Evolutionary conservation across 2,888 invertebrate genomes (phyloP).

Genomic region (Philhelius pedissequus): DNA sequence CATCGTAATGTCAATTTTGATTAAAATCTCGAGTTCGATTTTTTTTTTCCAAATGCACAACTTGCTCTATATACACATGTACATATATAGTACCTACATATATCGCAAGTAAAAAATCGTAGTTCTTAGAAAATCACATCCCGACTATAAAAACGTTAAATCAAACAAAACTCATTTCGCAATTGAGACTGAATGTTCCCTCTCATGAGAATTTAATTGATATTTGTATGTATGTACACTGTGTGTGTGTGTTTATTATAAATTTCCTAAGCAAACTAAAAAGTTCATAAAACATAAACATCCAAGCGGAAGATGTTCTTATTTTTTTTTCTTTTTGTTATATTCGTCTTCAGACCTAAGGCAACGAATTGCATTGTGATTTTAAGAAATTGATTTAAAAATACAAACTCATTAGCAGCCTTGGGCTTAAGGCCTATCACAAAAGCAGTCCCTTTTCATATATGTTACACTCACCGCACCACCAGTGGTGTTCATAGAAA

Average conservation of each 20-base stretch:
- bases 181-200: background rate
- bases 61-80: no score
- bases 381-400: constrained; percentile 51
- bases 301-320: constrained; percentile 45
- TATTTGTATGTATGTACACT: constrained; percentile 2
- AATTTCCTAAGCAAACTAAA: constrained; percentile 24
- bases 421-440: background rate
- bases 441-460: constrained; percentile 31
- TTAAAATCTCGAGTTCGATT: no score
- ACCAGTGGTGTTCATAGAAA: constrained; percentile 18
- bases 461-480: constrained; percentile 22
- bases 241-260: background rate
- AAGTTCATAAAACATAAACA: constrained; percentile 27
- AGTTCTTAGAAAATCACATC: background rate
- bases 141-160: background rate
- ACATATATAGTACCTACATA: no score
- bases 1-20: no score
- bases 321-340: background rate
- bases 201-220: constrained; percentile 19
- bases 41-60: no score
- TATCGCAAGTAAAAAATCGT: no score
- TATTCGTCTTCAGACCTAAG: constrained; percentile 30
- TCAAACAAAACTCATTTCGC: constrained; percentile 26
- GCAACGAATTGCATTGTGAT: constrained; percentile 56
- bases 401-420: constrained; percentile 34